Evolutionary conservation across 2,113 vertebrate species (phyloP).

Genomic region (Crypturellus undulatus): DNA sequence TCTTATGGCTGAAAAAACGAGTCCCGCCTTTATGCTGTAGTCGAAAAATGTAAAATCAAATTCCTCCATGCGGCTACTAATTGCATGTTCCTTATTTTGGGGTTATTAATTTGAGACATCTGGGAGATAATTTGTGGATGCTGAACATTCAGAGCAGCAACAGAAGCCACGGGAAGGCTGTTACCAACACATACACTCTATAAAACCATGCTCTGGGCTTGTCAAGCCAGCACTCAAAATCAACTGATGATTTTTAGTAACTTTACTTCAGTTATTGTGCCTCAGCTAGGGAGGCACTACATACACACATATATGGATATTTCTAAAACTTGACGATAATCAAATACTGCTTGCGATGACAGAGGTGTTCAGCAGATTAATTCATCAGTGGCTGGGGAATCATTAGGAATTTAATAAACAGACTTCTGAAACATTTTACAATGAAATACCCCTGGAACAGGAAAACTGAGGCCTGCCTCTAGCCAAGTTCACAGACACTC

Average conservation of each 20-base stretch:
- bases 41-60: not conserved
- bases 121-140: not conserved
- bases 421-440: not conserved
- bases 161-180: not conserved
- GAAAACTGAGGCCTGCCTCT: not conserved
- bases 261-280: not conserved
- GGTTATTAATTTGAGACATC: not conserved
- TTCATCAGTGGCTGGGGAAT: not conserved
- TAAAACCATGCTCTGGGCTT: accelerated
- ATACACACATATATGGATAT: too few species aligned
- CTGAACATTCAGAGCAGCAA: not conserved
- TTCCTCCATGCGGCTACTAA: not conserved
- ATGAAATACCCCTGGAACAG: not conserved
- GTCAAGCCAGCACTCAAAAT: not conserved
- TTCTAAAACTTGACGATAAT: not conserved
- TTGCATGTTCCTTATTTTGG: not conserved
- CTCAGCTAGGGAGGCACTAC: not conserved
- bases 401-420: not conserved
- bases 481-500: not conserved
- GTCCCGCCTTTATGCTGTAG: not conserved
- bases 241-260: not conserved
- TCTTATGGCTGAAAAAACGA: not conserved
- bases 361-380: not conserved
- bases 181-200: not conserved
- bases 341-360: not conserved